These are phyloP conservation scores for Pachypanchax playfairii DNA, from an alignment of 2,113 vertebrate species.

Conservation along the genomic window DNA sequence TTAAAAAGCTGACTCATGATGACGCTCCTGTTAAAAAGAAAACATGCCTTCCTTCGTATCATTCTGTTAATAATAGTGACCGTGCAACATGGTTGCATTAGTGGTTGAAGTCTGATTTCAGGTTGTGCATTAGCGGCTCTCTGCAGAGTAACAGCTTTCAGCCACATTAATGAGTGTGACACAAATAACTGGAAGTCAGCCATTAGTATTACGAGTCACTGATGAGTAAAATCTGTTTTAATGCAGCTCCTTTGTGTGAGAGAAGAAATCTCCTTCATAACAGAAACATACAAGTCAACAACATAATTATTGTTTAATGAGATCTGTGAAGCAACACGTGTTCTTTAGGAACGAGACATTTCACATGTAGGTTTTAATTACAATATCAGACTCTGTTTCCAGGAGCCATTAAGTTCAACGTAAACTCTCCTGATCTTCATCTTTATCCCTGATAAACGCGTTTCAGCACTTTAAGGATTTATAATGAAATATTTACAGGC, in stretches of 20 bases:
- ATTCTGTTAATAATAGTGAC: neutral
- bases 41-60: neutral
- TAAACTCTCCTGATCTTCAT: too few relatives aligned
- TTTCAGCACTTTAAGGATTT: too few relatives aligned
- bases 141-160: neutral
- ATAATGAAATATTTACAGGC: too few relatives aligned
- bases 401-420: neutral
- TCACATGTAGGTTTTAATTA: neutral
- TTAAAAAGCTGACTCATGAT: too few relatives aligned
- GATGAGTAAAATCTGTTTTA: conserved; percentile 46
- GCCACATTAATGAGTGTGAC: conserved; percentile 20
- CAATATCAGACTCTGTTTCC: neutral
- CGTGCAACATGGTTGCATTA: neutral
- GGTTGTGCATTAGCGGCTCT: neutral
- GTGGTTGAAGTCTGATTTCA: conserved; percentile 3
- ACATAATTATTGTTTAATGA: conserved; percentile 36
- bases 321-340: neutral
- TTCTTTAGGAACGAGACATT: neutral
- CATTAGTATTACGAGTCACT: conserved; percentile 15
- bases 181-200: conserved; percentile 28
- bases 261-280: neutral
- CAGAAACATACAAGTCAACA: conserved; percentile 15
- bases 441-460: too few relatives aligned
- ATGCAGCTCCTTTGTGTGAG: conserved; percentile 8
- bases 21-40: too few relatives aligned